phyloP scores from a whole-genome alignment of 2,797 vertebrate genomes.

The Eurystomus glaucurus region DNA sequence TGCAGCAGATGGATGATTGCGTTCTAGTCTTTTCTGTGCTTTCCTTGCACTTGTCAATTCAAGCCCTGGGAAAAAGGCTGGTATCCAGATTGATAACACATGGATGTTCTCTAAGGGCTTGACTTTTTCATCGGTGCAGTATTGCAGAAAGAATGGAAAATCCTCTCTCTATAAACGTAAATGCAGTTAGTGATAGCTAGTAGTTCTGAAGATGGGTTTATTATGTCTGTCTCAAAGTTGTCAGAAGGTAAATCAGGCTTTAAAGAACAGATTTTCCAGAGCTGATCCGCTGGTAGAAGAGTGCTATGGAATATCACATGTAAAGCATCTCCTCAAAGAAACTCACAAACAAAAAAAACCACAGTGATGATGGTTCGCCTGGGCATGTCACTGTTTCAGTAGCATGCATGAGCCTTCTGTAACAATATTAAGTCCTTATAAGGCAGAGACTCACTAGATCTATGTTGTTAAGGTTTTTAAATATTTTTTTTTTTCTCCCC shows the following conservation, averaged over 20 bases:
- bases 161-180: constrained; percentile 1
- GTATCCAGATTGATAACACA: constrained; percentile 44
- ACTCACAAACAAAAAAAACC: background rate
- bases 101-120: constrained; percentile 52
- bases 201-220: background rate
- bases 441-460: background rate
- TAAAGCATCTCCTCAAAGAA: background rate
- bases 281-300: background rate
- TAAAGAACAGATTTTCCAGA: background rate
- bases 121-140: background rate
- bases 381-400: background rate
- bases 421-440: background rate
- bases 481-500: background rate
- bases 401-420: background rate
- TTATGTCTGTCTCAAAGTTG: background rate
- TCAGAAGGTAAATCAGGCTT: background rate
- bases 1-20: constrained; percentile 42
- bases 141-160: background rate
- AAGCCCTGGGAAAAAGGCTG: constrained; percentile 31
- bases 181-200: background rate
- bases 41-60: constrained; percentile 57
- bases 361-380: background rate
- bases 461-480: background rate
- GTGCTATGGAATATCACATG: background rate
- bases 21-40: constrained; percentile 58